Evolutionary conservation across 2,888 invertebrate genomes (phyloP).

Genomic region (Perdita meconis): DNA sequence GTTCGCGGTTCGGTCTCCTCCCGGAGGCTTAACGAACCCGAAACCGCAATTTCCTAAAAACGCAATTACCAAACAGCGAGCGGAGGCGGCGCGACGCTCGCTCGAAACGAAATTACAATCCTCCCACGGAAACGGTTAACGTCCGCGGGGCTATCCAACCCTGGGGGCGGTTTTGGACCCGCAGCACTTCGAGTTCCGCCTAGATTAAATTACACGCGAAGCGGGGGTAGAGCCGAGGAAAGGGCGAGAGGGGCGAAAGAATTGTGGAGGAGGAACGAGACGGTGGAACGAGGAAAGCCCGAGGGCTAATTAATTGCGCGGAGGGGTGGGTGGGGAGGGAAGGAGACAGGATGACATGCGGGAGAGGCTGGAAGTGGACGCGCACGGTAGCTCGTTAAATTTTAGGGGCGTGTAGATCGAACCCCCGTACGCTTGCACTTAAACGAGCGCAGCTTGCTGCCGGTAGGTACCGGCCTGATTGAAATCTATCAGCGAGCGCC

Average conservation of each 20-base stretch:
- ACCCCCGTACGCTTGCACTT: slow-evolving; percentile 55
- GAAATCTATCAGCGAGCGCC: slow-evolving; percentile 76
- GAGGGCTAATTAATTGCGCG: slow-evolving; percentile 69
- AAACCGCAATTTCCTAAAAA: slow-evolving; percentile 47
- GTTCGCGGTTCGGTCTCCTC: not conserved
- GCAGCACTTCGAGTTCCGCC: slow-evolving; percentile 57
- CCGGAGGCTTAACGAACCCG: slow-evolving; percentile 22
- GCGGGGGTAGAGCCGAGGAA: slow-evolving; percentile 1
- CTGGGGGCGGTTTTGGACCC: slow-evolving; percentile 34
- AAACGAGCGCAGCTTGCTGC: slow-evolving; percentile 60
- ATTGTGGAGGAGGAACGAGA: slow-evolving; percentile 37
- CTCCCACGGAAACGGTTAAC: slow-evolving; percentile 41
- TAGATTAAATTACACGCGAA: slow-evolving; percentile 66
- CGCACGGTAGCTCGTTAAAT: slow-evolving; percentile 75
- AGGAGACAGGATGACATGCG: slow-evolving; percentile 67
- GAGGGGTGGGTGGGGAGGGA: too few relatives aligned
- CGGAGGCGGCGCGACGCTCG: slow-evolving; percentile 13
- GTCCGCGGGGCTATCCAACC: slow-evolving; percentile 23
- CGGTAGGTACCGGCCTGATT: slow-evolving; percentile 66
- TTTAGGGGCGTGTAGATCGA: slow-evolving; percentile 74
- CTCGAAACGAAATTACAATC: slow-evolving; percentile 43
- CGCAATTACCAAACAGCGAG: slow-evolving; percentile 36
- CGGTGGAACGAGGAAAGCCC: slow-evolving; percentile 38
- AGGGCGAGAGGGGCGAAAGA: slow-evolving; percentile 41
- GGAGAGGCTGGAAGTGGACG: slow-evolving; percentile 69